Evolutionary conservation across 2,888 invertebrate species (phyloP), one percentile per base, ranked within the genome.

Genomic region (Aleiodes alternator): DNA sequence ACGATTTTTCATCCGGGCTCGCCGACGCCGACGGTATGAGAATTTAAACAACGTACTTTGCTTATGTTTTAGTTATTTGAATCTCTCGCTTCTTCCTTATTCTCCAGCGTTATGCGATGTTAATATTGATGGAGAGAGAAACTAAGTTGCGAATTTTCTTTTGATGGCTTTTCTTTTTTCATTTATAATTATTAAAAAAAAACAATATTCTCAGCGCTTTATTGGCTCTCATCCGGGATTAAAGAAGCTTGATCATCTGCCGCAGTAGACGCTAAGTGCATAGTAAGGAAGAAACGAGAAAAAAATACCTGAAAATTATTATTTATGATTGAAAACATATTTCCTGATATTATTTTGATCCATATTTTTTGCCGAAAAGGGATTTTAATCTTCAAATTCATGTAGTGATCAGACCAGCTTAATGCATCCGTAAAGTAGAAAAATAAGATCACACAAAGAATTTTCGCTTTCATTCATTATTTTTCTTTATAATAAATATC

Each of bases 1-100:
- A 69, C 74, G 74, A 75, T 75, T 75, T 75, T 75, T 75, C 70
- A 75, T 70, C 64, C 70, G 38, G 53, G 50, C 56, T 51, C 51
- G n/a, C n/a, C 29, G 16, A 6, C 29, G 14, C 14, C 34, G 43
- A 75, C 74, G 74, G 57, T 53, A 75, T 61, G 69, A 70, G 74
- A 75, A 75, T 75, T 75, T 70, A 70, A 75, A 75, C 61, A 69
- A 31, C 57, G 57, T 29, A 57, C 57, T 29, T 31, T 31, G 31
- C 57, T 57, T 57, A 51, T 51, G 57, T 57, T 57, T 57, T 57
- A 57, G 57, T 57, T 31, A 57, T 57, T 57, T 31, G 57, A 9
- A 57, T 57, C 31, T 31, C 31, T 31, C 11, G 23, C 43, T 43
- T 43, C 43, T 43, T 43, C 43, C 43, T 43, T 43, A 43, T 43